Evolutionary conservation across 2,888 invertebrate species (phyloP), one percentile per base, ranked within the genome.

Genomic region (Isotomurus palustris): DNA sequence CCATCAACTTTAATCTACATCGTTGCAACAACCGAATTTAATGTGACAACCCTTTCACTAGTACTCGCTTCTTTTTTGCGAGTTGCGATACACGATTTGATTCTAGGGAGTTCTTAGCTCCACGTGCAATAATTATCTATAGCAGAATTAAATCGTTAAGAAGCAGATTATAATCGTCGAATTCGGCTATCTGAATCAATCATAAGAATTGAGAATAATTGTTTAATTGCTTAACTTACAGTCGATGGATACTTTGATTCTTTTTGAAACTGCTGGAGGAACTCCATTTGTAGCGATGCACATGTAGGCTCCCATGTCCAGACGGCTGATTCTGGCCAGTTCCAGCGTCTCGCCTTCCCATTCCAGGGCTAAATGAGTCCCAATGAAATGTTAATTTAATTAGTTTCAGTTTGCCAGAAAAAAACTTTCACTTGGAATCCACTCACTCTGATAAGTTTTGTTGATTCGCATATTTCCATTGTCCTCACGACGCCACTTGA

Each of bases 401-500:
- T n/a, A n/a, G n/a, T n/a, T n/a, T 14, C 32, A 32, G 32, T 19
- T 40, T 43, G 35, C 49, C 49, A 6, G 49, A 49, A 75, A 77
- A 77, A n/a, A n/a, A n/a, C n/a, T n/a, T n/a, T n/a, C 74, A 90
- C 89, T 88, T 76, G 85, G 81, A 72, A n/a, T n/a, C n/a, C n/a
- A n/a, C n/a, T n/a, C n/a, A n/a, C n/a, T n/a, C n/a, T n/a, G n/a
- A n/a, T 84, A 80, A 71, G 86, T 86, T 77, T 87, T 88, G 79
- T 87, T 90, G 79, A 91, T 85, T 76, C 85, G 83, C 76, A 91
- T 91, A 80, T 86, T 86, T 72, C 85, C 82, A 77, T 86, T 86
- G 79, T 91, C 91, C 78, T 91, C 91, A 73, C 91, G 82, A 78
- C 88, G 88, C 91, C 92, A 92, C 78, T 87, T 88, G 77, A 91